A percentile compares a stretch with the other conserved stretches of the same genome.
Conservation (phyloP, 2,113 vertebrate genomes). For the Macrotis lagotis region DNA sequence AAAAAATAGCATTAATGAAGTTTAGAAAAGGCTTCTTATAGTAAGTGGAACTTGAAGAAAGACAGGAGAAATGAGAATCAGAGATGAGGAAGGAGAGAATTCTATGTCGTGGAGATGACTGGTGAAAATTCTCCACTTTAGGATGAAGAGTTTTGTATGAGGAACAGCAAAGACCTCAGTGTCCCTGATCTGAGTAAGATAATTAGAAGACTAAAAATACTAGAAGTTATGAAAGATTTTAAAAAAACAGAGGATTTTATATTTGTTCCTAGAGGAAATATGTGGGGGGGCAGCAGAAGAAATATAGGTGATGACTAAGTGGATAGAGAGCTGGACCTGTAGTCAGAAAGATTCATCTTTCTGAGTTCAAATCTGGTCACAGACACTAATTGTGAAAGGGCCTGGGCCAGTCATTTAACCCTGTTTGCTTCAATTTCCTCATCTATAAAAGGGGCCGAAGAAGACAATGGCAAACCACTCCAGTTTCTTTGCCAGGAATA, state of each 20-base stretch:
- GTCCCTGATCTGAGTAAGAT: neutral
- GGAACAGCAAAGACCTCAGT: neutral
- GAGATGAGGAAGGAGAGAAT: neutral
- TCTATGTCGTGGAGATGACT: neutral
- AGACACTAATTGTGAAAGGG: no score
- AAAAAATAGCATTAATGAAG: neutral
- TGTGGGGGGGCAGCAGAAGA: no score
- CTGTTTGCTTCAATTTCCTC: no score
- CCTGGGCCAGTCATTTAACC: no score
- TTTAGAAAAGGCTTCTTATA: neutral
- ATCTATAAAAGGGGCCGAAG: no score
- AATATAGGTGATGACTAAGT: no score
- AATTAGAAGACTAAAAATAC: neutral
- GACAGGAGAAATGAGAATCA: neutral
- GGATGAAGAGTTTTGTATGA: neutral
- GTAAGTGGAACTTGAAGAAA: neutral
- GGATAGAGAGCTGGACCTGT: no score
- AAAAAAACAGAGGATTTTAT: neutral
- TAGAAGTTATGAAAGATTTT: neutral
- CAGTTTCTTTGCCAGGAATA: no score
- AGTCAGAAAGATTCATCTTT: no score
- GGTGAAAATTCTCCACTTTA: neutral
- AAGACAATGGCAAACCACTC: no score
- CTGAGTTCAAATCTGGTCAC: no score
- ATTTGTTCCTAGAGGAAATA: neutral